These are phyloP conservation scores for Tetranychus urticae DNA, from an alignment of 1,140 invertebrate genomes.

Conservation along the genomic window DNA sequence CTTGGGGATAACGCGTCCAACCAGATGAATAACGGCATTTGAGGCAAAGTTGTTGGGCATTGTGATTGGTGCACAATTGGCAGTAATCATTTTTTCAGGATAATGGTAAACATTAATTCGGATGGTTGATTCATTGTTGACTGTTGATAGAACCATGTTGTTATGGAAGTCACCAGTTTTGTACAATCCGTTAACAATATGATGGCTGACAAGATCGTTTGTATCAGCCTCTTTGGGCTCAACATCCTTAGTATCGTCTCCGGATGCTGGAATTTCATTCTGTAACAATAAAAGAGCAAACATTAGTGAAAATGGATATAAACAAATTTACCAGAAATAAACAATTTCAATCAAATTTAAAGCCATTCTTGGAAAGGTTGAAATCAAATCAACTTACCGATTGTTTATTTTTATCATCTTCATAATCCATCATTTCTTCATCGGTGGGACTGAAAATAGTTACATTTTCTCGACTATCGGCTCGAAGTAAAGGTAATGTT, in stretches of 20 bases:
- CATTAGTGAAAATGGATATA: not conserved
- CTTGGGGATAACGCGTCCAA: slow-evolving; percentile 25
- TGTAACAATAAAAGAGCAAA: not conserved
- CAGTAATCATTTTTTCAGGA: slow-evolving; percentile 19
- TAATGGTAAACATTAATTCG: slow-evolving; percentile 8
- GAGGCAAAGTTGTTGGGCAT: slow-evolving; percentile 23
- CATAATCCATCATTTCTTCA: slow-evolving; percentile 21
- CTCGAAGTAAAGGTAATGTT: not conserved
- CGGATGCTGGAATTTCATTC: not conserved
- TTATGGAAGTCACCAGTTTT: slow-evolving; percentile 9
- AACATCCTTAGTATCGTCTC: not conserved
- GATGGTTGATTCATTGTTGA: not conserved
- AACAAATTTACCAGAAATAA: not conserved
- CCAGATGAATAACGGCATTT: slow-evolving; percentile 30
- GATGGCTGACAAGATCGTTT: not conserved
- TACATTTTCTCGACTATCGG: slow-evolving; percentile 20
- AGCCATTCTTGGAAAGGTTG: no score
- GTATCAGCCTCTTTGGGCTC: not conserved
- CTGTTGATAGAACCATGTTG: not conserved
- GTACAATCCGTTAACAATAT: slow-evolving; percentile 5
- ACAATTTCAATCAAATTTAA: no score
- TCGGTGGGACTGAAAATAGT: slow-evolving; percentile 32
- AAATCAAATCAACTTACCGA: slow-evolving; percentile 1
- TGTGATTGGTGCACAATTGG: slow-evolving; percentile 21
- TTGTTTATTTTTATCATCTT: slow-evolving; percentile 11